These are phyloP conservation scores for Cataglyphis rosenhaueri DNA, from an alignment of 2,888 invertebrate species.

Conservation along the genomic window DNA sequence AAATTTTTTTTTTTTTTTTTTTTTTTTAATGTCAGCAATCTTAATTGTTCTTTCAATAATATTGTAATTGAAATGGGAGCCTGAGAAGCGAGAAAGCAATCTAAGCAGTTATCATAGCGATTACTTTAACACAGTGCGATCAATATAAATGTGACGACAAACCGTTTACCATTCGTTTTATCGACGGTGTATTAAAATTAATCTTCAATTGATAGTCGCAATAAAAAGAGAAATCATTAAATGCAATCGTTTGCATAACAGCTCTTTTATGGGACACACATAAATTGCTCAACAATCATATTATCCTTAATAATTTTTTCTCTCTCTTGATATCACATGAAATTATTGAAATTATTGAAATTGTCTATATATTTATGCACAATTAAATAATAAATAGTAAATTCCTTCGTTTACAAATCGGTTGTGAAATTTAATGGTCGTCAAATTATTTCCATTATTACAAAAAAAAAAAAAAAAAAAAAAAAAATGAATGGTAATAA, in stretches of 20 bases:
- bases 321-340: not conserved
- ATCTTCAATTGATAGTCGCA: not conserved
- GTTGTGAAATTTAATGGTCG: not conserved
- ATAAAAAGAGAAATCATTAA: constrained; percentile 11
- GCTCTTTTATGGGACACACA: not conserved
- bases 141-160: constrained; percentile 7
- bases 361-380: not conserved
- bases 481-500: constrained; percentile 4
- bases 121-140: not conserved
- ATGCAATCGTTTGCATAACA: not conserved
- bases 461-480: not conserved
- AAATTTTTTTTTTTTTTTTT: not conserved
- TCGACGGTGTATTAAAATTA: not conserved
- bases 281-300: constrained; percentile 5
- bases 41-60: not conserved
- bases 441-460: not conserved
- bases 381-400: not conserved
- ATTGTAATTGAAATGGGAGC: not conserved
- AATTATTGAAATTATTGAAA: not conserved
- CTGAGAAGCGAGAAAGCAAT: not conserved
- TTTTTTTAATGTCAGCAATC: not conserved
- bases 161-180: not conserved
- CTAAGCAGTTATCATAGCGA: not conserved
- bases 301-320: not conserved
- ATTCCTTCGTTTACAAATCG: not conserved